Conservation (phyloP, 2,888 invertebrate genomes). For the Papilio gigon region DNA sequence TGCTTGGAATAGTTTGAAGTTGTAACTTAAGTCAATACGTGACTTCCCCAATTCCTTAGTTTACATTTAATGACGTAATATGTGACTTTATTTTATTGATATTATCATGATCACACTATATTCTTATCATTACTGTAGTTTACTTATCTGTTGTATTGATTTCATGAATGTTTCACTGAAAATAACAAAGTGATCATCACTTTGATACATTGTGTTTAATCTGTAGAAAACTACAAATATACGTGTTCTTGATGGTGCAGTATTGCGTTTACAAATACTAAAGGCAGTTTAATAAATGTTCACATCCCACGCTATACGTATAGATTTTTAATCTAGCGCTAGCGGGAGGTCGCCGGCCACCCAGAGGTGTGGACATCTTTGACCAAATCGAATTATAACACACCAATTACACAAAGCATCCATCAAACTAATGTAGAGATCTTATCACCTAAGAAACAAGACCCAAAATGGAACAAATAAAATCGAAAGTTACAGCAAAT, state of each 20-base stretch:
- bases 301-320: slow-evolving; percentile 70
- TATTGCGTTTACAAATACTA: slow-evolving; percentile 72
- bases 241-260: slow-evolving; percentile 55
- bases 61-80: no score
- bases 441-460: slow-evolving; percentile 49
- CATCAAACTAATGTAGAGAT: slow-evolving; percentile 21
- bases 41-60: no score
- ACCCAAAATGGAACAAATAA: slow-evolving; percentile 45
- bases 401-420: slow-evolving; percentile 46
- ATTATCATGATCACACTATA: no score
- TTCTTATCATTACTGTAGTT: no score
- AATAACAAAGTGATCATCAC: no score
- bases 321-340: slow-evolving; percentile 68
- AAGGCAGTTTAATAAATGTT: slow-evolving; percentile 72
- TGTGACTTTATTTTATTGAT: no score
- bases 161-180: neutral
- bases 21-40: no score
- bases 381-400: slow-evolving; percentile 76
- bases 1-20: no score
- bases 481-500: slow-evolving; percentile 17
- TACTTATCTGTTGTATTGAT: neutral
- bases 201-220: neutral
- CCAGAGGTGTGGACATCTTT: slow-evolving; percentile 77
- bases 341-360: slow-evolving; percentile 77
- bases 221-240: slow-evolving; percentile 40